phyloP scores from a whole-genome alignment of 2,797 vertebrate species.

The Oryzias sinensis region DNA sequence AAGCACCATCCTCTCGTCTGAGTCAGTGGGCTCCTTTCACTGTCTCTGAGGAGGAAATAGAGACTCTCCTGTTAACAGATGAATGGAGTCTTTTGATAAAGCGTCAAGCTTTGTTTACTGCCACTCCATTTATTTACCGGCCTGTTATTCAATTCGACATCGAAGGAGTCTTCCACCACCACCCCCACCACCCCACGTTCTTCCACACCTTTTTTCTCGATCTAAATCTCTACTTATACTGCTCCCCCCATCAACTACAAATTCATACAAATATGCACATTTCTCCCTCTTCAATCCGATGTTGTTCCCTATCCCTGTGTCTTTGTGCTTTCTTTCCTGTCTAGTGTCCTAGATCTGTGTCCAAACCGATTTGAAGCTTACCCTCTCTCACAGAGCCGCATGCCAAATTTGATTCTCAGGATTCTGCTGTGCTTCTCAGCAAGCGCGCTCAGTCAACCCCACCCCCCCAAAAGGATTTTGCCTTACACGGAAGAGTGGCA shows the following conservation, averaged over 20 bases:
- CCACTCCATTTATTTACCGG: slow-evolving; percentile 76
- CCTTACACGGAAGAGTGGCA: slow-evolving; percentile 18
- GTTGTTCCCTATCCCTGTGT: slow-evolving; percentile 65
- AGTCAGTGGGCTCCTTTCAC: slow-evolving; percentile 60
- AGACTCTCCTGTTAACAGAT: slow-evolving; percentile 74
- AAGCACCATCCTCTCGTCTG: slow-evolving; percentile 64
- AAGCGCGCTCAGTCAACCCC: slow-evolving; percentile 26
- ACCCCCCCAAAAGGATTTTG: slow-evolving; percentile 37
- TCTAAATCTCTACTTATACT: slow-evolving; percentile 52
- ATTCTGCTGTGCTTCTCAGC: slow-evolving; percentile 71
- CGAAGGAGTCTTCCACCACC: slow-evolving; percentile 58
- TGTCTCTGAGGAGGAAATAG: slow-evolving; percentile 67
- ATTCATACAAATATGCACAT: slow-evolving; percentile 46
- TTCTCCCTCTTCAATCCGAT: slow-evolving; percentile 54
- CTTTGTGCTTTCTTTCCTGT: slow-evolving; percentile 70
- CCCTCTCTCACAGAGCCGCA: slow-evolving; percentile 67
- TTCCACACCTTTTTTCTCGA: slow-evolving; percentile 7
- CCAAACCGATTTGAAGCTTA: slow-evolving; percentile 81
- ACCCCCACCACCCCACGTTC: slow-evolving; percentile 6
- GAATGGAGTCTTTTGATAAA: slow-evolving; percentile 76
- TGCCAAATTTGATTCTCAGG: slow-evolving; percentile 78
- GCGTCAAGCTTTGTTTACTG: slow-evolving; percentile 71
- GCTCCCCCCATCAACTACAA: slow-evolving; percentile 25
- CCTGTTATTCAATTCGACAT: slow-evolving; percentile 72
- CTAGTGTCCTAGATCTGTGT: slow-evolving; percentile 77